A percentile compares a stretch with the other conserved stretches of the same genome.
Conservation (phyloP, 2,888 invertebrate genomes). For the Coenonympha glycerion region DNA sequence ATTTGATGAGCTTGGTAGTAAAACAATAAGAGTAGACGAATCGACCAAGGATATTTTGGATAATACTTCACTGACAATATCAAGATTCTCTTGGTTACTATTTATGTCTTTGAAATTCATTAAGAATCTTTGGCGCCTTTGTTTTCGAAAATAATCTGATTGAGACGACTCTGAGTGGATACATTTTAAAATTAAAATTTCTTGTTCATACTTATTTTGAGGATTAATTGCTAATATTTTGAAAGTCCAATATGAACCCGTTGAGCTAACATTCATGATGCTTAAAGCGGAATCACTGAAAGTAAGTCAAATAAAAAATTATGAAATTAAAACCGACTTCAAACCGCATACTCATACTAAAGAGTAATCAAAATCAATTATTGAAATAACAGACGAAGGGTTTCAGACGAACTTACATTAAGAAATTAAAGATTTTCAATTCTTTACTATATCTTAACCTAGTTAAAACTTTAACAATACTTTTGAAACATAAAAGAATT, state of each 20-base stretch:
- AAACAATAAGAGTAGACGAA: constrained; percentile 41
- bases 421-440: too few species aligned
- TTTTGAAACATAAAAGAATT: too few species aligned
- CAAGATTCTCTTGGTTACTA: background rate
- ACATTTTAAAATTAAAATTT: background rate
- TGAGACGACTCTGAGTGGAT: background rate
- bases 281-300: background rate
- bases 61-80: background rate
- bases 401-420: too few species aligned
- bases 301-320: background rate
- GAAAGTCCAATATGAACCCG: background rate
- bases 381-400: too few species aligned
- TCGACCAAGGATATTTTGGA: constrained; percentile 10
- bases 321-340: background rate
- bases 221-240: background rate
- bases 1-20: constrained; percentile 39
- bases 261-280: background rate
- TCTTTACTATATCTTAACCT: too few species aligned
- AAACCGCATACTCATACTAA: too few species aligned
- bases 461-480: too few species aligned
- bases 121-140: background rate
- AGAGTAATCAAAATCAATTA: too few species aligned
- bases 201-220: background rate
- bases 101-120: background rate
- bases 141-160: background rate